Evolutionary conservation across 1,140 invertebrate species (phyloP), one percentile per base, ranked within the genome.

Genomic region (Drosophila pseudoananassae): DNA sequence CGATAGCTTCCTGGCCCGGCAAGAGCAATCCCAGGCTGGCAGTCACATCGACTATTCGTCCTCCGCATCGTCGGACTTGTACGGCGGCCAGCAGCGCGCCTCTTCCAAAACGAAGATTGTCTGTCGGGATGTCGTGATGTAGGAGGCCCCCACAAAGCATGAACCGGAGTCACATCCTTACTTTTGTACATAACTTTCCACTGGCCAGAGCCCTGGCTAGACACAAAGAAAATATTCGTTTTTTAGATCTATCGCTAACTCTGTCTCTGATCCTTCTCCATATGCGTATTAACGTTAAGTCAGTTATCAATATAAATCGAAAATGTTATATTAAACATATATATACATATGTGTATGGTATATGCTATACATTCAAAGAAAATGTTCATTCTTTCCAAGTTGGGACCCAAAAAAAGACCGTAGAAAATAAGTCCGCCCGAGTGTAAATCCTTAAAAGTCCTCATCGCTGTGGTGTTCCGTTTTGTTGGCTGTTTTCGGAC

Each of bases 1-100:
- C 1, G 90, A 91, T 49, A 91, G 79, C 54, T 91, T 91, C 10
- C 54, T 91, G 61, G 88, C 83, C 10, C 84, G 88, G 1, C 90
- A 91, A 52, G 90, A 91, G 33, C 90, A 87, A 50, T 90, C 85
- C 7, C 88, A 88, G 54, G 60, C 78, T 17, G 83, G 87, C 47
- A 90, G 90, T 51, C 87, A 91, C 54, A 55, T 91, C 1, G 90
- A 90, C 45, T 91, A 91, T 57, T 90, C 84, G 8, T 91, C 90
- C 1, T 91, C 90, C 1, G 69, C 78, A 6, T 87, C 82, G 7
- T 90, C 88, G 61, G 70, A 59, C 17, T 38, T 59, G 31, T 56
- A 40, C 66, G 80, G 33, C 15, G 57, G 56, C 2, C 78, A 80
- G 31, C 68, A 80, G 31, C 73, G 76, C 10, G 52, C 84, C n/a